These are phyloP conservation scores for Phocoena sinus DNA, from an alignment of 2,113 vertebrate species.

Conservation along the genomic window DNA sequence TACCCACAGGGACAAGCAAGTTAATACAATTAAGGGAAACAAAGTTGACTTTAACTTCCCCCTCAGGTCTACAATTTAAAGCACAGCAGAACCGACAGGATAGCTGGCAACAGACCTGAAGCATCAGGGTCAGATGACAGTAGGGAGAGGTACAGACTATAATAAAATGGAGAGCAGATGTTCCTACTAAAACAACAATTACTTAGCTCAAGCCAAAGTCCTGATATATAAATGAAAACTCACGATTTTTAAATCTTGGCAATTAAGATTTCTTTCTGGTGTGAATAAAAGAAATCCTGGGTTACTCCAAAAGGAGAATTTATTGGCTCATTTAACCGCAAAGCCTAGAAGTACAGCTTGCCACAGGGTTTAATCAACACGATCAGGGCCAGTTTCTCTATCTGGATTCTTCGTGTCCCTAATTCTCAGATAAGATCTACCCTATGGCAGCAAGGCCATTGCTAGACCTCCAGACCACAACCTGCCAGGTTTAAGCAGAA, in stretches of 20 bases:
- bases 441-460: not conserved
- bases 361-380: not conserved
- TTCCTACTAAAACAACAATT: not conserved
- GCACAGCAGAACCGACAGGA: not conserved
- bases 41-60: not conserved
- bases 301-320: not conserved
- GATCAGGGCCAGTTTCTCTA: not conserved
- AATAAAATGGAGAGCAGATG: not conserved
- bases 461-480: not conserved
- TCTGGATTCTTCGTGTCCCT: not conserved
- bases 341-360: not conserved
- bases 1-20: not conserved
- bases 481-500: not conserved
- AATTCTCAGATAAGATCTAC: not conserved
- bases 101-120: not conserved
- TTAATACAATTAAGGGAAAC: not conserved
- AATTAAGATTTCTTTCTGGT: conserved; percentile 1
- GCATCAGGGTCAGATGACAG: not conserved
- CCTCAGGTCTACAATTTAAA: not conserved
- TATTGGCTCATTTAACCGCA: not conserved
- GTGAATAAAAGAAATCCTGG: conserved; percentile 4
- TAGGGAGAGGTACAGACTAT: not conserved
- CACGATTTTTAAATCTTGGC: not conserved
- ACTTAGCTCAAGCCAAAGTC: not conserved
- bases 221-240: not conserved